Percentiles rank a stretch among this genome's conserved stretches.
phyloP scores from a whole-genome alignment of 2,888 invertebrate genomes.

The Cetonia aurata region DNA sequence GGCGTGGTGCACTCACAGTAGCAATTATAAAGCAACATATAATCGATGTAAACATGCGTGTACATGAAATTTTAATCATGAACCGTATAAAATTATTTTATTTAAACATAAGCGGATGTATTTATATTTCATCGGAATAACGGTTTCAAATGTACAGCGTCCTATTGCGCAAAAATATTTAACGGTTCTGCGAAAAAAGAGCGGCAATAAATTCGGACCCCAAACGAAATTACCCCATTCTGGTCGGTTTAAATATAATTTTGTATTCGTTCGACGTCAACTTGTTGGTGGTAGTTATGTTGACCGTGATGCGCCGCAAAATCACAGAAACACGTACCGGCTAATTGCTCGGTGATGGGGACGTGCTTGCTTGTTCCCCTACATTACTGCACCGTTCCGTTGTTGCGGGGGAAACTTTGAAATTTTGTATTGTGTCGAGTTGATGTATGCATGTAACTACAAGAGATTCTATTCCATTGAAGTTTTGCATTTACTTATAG shows the following conservation, averaged over 20 bases:
- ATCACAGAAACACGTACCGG: slow-evolving; percentile 64
- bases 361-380: slow-evolving; percentile 63
- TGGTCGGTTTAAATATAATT: slow-evolving; percentile 60
- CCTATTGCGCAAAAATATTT: slow-evolving; percentile 26
- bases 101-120: too few species aligned
- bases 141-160: too few species aligned
- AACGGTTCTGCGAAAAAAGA: slow-evolving; percentile 22
- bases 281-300: slow-evolving; percentile 61
- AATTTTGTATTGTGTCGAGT: slow-evolving; percentile 20
- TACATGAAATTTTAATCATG: too few species aligned
- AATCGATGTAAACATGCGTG: too few species aligned
- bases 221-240: slow-evolving; percentile 64
- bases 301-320: slow-evolving; percentile 51
- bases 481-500: too few species aligned
- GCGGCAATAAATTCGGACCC: slow-evolving; percentile 47
- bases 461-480: too few species aligned
- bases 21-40: too few species aligned
- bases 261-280: slow-evolving; percentile 64
- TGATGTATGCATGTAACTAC: too few species aligned
- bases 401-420: slow-evolving; percentile 22
- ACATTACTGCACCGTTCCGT: slow-evolving; percentile 20
- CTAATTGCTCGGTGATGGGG: slow-evolving; percentile 66
- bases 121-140: too few species aligned
- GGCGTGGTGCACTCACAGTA: too few species aligned
- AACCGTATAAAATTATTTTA: too few species aligned